Evolutionary conservation across 1,140 invertebrate species (phyloP), one percentile per base, ranked within the genome.

Genomic region (Adelges cooleyi): DNA sequence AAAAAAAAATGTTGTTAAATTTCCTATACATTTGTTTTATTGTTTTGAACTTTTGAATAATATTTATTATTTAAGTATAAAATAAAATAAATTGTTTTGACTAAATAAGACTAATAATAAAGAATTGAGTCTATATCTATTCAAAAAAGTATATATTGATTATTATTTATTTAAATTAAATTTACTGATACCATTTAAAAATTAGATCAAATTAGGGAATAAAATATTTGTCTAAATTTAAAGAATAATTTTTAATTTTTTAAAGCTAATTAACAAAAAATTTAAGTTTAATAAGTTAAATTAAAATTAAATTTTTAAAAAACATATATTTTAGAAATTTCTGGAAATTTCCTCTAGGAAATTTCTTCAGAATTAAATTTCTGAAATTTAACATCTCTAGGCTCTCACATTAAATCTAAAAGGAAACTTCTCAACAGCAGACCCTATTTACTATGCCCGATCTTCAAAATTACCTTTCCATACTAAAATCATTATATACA

Each of bases 1-100:
- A 44, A 44, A 44, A 44, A 44, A 44, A 44, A 44, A 44, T 44
- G 5, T 44, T 44, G 40, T 44, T 44, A 11, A 48, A 48, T 48
- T 48, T 48, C 18, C 18, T 20, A 20, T 48, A 48, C 44, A 48
- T 48, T 48, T 48, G 44, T 48, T 48, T 48, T 48, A 48, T 48
- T 48, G 44, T 48, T 48, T 48, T 48, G 44, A 48, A 48, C 44
- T 48, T 48, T 48, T 48, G 44, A 48, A 48, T 48, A 48, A 48
- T 48, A 48, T 48, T 48, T 48, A 48, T 48, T 48, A 48, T 48
- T 48, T 48, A 48, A 48, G 44, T 48, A 48, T 48, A 18, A 48
- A 48, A 48, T 48, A 48, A 48, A 48, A 48, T 48, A 18, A 48
- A 48, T 48, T 48, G 44, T 48, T 48, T 48, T 48, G 44, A 48